Evolutionary conservation across 2,888 invertebrate species (phyloP).

Genomic region (Creontiades dilutus): DNA sequence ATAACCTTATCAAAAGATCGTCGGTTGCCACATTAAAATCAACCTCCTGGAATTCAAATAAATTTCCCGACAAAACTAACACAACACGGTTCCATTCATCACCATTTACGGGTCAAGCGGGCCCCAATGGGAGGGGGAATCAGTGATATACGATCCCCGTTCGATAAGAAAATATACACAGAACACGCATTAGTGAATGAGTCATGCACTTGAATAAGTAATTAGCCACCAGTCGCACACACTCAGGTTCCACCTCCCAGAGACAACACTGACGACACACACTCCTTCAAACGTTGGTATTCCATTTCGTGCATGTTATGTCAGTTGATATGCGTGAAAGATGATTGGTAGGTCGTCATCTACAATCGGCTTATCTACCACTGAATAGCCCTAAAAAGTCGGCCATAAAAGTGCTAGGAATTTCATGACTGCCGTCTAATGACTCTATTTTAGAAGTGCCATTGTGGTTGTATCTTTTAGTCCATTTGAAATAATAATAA

Average conservation of each 20-base stretch:
- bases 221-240: background rate
- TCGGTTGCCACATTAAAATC: background rate
- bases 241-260: no score
- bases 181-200: conserved; percentile 38
- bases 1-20: background rate
- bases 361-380: background rate
- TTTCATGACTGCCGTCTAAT: background rate
- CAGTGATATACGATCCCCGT: conserved; percentile 31
- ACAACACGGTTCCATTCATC: conserved; percentile 8
- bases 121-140: background rate
- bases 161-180: conserved; percentile 38
- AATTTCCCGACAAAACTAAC: conserved; percentile 42
- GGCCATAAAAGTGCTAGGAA: background rate
- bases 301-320: background rate
- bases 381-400: background rate
- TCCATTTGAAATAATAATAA: no score
- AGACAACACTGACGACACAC: background rate
- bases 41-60: conserved; percentile 33
- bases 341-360: background rate
- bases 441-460: background rate
- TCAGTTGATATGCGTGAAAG: conserved; percentile 5
- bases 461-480: no score
- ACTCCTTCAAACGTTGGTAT: background rate
- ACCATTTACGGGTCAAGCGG: background rate
- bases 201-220: conserved; percentile 58